Conservation (phyloP, 2,113 vertebrate genomes). For the Actinemys pallida region DNA sequence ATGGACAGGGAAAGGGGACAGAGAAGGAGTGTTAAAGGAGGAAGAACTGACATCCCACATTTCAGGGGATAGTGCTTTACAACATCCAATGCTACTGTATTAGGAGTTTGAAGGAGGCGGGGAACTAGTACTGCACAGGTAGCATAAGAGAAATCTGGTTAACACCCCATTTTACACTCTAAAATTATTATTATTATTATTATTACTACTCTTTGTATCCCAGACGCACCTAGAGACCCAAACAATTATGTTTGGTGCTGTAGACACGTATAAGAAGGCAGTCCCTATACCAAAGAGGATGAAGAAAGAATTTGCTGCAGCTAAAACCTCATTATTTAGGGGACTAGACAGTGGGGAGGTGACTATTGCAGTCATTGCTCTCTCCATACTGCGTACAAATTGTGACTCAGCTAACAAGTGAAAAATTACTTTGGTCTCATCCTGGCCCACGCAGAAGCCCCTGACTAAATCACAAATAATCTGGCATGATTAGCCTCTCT, state of each 20-base stretch:
- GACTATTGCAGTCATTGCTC: background rate
- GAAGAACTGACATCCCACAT: background rate
- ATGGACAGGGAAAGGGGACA: no score
- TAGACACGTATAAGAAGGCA: background rate
- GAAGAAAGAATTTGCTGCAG: background rate
- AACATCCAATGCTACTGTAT: background rate
- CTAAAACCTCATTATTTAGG: background rate
- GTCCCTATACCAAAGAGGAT: background rate
- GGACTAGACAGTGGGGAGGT: background rate
- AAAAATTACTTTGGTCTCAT: conserved; percentile 21
- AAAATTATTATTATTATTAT: background rate
- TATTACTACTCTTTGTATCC: background rate
- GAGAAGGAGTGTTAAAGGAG: background rate
- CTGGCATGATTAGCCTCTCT: background rate
- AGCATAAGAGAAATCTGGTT: background rate
- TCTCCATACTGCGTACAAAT: background rate
- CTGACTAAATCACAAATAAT: conserved; percentile 5
- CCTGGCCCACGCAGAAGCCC: background rate
- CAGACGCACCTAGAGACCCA: background rate
- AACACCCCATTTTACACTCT: background rate
- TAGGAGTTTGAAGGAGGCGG: background rate
- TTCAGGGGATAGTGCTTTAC: background rate
- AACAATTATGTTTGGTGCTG: background rate
- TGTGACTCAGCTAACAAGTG: background rate
- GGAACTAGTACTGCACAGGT: background rate